phyloP scores from a whole-genome alignment of 1,140 invertebrate genomes.

The Tetraneura akinire region DNA sequence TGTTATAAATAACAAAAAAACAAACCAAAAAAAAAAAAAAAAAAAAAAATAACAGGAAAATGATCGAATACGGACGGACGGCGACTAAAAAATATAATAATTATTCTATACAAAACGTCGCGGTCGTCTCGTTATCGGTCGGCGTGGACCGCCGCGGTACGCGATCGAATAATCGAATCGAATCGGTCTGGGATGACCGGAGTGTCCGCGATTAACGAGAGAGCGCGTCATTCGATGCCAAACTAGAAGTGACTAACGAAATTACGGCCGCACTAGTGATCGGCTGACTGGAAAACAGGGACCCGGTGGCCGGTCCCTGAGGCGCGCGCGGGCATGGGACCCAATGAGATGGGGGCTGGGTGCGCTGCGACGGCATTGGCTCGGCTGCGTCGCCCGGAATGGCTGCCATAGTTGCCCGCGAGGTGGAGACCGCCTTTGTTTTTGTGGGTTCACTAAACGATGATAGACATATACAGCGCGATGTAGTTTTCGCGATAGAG shows the following conservation, averaged over 20 bases:
- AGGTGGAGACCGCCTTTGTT: slow-evolving; percentile 45
- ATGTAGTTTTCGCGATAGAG: slow-evolving; percentile 34
- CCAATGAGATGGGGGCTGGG: slow-evolving; percentile 43
- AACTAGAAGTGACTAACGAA: slow-evolving; percentile 57
- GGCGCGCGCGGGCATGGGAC: too few relatives aligned
- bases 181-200: slow-evolving; percentile 50
- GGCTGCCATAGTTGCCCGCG: slow-evolving; percentile 34
- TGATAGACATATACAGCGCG: slow-evolving; percentile 18
- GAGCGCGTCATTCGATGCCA: slow-evolving; percentile 52
- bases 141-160: background rate
- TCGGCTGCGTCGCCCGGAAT: background rate
- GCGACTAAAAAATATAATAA: too few relatives aligned
- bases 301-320: background rate
- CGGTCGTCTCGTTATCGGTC: too few relatives aligned
- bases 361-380: slow-evolving; percentile 34
- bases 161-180: slow-evolving; percentile 52
- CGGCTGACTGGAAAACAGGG: slow-evolving; percentile 50
- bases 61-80: too few relatives aligned
- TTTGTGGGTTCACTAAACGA: slow-evolving; percentile 30
- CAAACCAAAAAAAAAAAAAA: too few relatives aligned
- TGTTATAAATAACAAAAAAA: too few relatives aligned
- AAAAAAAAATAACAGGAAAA: too few relatives aligned
- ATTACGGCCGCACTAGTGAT: slow-evolving; percentile 53
- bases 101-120: too few relatives aligned
- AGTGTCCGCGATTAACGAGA: slow-evolving; percentile 51